phyloP scores from a whole-genome alignment of 2,888 invertebrate genomes.

The Acronicta alni region DNA sequence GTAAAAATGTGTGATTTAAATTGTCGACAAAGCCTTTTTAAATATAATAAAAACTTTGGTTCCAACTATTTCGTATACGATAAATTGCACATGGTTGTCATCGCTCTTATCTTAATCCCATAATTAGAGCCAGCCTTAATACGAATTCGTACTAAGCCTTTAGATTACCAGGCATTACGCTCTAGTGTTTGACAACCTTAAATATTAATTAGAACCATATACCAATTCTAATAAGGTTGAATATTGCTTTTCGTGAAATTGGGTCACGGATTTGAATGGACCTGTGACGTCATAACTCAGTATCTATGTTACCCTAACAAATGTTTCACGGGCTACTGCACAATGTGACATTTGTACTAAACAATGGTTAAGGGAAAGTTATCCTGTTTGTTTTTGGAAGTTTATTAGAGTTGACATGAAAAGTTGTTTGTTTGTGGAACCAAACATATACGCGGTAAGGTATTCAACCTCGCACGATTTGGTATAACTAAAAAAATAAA shows the following conservation, averaged over 20 bases:
- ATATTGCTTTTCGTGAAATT: slow-evolving; percentile 23
- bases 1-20: too few species aligned
- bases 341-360: slow-evolving; percentile 29
- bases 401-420: too few species aligned
- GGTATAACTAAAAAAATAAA: too few species aligned
- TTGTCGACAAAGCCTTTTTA: not conserved
- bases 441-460: not conserved
- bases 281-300: slow-evolving; percentile 37
- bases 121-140: slow-evolving; percentile 39
- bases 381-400: slow-evolving; percentile 5
- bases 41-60: not conserved
- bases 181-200: slow-evolving; percentile 20
- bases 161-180: slow-evolving; percentile 37
- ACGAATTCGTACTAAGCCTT: slow-evolving; percentile 30
- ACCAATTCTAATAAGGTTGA: slow-evolving; percentile 23
- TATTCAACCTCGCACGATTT: too few species aligned
- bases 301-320: slow-evolving; percentile 33
- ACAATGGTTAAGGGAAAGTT: slow-evolving; percentile 1
- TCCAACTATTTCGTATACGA: slow-evolving; percentile 1
- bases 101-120: slow-evolving; percentile 39
- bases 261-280: slow-evolving; percentile 27
- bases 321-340: slow-evolving; percentile 24
- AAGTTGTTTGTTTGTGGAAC: slow-evolving; percentile 17
- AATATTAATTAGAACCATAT: slow-evolving; percentile 27
- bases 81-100: slow-evolving; percentile 32